These are phyloP conservation scores for Calliopum simillimum DNA, from an alignment of 2,888 invertebrate genomes.

Conservation along the genomic window DNA sequence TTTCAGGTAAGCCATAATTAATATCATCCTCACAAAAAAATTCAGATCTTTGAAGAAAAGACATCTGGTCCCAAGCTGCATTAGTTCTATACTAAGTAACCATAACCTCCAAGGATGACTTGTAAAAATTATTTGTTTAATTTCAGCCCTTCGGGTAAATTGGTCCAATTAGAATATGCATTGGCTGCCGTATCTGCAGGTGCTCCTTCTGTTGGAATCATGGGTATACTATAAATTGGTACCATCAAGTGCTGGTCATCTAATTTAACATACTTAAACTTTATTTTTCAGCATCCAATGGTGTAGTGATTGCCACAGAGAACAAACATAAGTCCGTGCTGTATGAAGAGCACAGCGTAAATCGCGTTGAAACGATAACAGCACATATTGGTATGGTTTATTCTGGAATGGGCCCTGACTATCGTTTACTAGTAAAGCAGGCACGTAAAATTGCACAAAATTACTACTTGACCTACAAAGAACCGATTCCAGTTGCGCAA, in stretches of 20 bases:
- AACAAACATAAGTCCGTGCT: conserved; percentile 98
- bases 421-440: conserved; percentile 87
- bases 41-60: neutral
- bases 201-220: conserved; percentile 98
- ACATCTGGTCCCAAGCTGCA: neutral
- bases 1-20: conserved; percentile 70
- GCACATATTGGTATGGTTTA: conserved; percentile 98
- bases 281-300: conserved; percentile 84
- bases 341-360: conserved; percentile 96
- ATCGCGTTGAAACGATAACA: conserved; percentile 96
- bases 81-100: conserved; percentile 33
- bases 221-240: conserved; percentile 73
- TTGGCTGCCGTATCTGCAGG: conserved; percentile 98
- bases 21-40: conserved; percentile 5
- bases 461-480: conserved; percentile 90
- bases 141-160: conserved; percentile 95
- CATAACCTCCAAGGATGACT: conserved; percentile 56
- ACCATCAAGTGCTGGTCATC: neutral
- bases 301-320: conserved; percentile 98
- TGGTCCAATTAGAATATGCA: conserved; percentile 99
- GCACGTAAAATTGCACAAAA: conserved; percentile 97
- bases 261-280: neutral
- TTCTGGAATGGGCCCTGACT: conserved; percentile 95
- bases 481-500: conserved; percentile 96
- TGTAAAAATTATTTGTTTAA: conserved; percentile 55